These are phyloP conservation scores for Chironomus striatipennis DNA, from an alignment of 1,140 invertebrate genomes.

Conservation along the genomic window DNA sequence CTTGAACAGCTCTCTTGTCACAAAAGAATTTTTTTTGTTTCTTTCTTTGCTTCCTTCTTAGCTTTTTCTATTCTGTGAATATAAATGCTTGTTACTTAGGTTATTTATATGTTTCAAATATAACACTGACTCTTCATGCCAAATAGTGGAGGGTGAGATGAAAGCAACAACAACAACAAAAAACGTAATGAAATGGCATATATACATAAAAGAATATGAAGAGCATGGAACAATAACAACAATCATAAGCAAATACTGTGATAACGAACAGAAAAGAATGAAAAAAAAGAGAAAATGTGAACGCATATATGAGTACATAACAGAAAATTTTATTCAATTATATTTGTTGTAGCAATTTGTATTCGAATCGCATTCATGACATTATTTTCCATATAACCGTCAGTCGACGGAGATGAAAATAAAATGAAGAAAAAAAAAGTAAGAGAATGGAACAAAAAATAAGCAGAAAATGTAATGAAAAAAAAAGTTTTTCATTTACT, in stretches of 20 bases:
- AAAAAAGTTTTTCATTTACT: too few relatives aligned
- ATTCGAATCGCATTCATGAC: slow-evolving; percentile 9
- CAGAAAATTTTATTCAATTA: slow-evolving; percentile 21
- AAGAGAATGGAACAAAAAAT: neutral
- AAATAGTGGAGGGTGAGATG: neutral
- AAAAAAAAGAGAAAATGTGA: neutral
- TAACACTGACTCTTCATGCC: neutral
- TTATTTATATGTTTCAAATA: too few relatives aligned
- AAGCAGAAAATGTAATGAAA: too few relatives aligned
- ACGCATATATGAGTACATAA: neutral
- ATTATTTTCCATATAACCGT: slow-evolving; percentile 13
- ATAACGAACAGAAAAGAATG: neutral
- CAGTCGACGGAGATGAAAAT: neutral
- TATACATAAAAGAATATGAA: neutral
- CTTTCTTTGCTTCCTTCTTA: too few relatives aligned
- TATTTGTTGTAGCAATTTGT: slow-evolving; percentile 15
- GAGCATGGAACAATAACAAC: neutral
- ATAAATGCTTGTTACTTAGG: too few relatives aligned
- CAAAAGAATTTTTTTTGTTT: too few relatives aligned
- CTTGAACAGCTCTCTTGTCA: too few relatives aligned
- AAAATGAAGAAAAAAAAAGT: neutral
- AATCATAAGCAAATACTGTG: slow-evolving; percentile 7
- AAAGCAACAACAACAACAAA: neutral
- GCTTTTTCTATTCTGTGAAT: too few relatives aligned
- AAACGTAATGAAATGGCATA: too few relatives aligned